Base-by-base conservation (phyloP, 2,797 vertebrate species). In the Manis crassicaudata region DNA sequence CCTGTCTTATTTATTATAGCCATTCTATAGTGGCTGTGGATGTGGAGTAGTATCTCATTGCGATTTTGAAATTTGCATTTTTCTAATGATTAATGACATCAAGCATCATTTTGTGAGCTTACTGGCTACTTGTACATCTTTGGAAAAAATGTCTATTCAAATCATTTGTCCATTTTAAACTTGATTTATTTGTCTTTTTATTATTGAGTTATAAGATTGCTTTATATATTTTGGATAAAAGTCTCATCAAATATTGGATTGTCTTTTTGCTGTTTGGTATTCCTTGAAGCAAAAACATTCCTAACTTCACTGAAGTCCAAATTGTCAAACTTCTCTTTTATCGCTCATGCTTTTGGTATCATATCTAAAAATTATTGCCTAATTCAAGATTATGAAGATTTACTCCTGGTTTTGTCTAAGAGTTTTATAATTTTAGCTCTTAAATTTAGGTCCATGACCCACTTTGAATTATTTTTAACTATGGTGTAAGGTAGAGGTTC, bases 341-440 rank as follows among this genome's bases (percentile, higher is more conserved):
- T 72, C 18, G 83, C 4, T n/a, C 83, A 13, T 56, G 50, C 23
- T 87, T 96, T 93, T 37, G 14, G 29, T 43, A 23, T 35, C 23
- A 81, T 37, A 72, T 50, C 35, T 82, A 68, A 92, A 96, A 89
- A 75, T 83, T 73, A 85, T 43, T 92, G 82, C 14, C 60, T 86
- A 65, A 88, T 7, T 16, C 63, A 77, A 73, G 17, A 67, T 77
- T 70, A 82, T 43, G 4, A 75, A 80, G 50, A 27, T n/a, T 58
- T 60, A 60, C 21, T 65, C 20, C 37, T 62, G 12, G 75, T 72
- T 90, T 81, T 35, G 12, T 76, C 18, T 65, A 72, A 68, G 21
- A 73, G 52, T 68, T 88, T 91, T 92, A 79, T 17, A 50, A 80
- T 35, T 63, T 84, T 76, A 88, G 27, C 4, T 93, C 20, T 89